Evolutionary conservation across 2,888 invertebrate genomes (phyloP), one percentile per base, ranked within the genome.

Genomic region (Lymantria monacha): DNA sequence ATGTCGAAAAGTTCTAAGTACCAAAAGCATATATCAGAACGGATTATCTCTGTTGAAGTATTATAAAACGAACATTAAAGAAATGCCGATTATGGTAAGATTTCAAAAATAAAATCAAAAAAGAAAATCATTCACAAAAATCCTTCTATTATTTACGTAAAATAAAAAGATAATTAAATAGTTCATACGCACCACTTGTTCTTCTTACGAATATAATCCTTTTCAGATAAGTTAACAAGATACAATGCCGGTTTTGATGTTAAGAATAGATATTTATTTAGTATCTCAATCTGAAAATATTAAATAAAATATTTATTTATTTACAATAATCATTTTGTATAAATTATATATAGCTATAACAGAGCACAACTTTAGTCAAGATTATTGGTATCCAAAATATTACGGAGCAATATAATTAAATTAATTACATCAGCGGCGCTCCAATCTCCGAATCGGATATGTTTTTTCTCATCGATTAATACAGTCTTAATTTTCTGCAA

Each of bases 241-340:
- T 99, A 99, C 66, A 99, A 95, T 51, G 97, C 96, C 0, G 99
- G 99, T 85, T 99, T 99, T 0, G 99, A 96, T 10, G 99, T 99
- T 61, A 99, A 92, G 81, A 99, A 98, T 63, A 99, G 91, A 83
- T 99, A 97, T 87, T 97, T 98, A 90, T 99, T 99, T 49, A 99
- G 92, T 41, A 97, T 92, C 89, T 99, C 98, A 84, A 99, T 97
- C 98, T 98, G 93, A 55, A 94, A 85, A 51, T 0, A 33, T 1
- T 38, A n/a, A 9, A 15, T 9, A 42, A 48, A 33, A 13, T n/a
- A n/a, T n/a, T 9, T 11, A 44, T 41, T 50, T 33, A 9, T 11
- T 13, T 13, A 40, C 2, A 40, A 9, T n/a, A 13, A 12, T 13
- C 11, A 12, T 8, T 3, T 12, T 11, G 8, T 12, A 13, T 1